Evolutionary conservation across 64 coral and sea anemone genomes (phyloP).

Genomic region (Orbicella faveolata): DNA sequence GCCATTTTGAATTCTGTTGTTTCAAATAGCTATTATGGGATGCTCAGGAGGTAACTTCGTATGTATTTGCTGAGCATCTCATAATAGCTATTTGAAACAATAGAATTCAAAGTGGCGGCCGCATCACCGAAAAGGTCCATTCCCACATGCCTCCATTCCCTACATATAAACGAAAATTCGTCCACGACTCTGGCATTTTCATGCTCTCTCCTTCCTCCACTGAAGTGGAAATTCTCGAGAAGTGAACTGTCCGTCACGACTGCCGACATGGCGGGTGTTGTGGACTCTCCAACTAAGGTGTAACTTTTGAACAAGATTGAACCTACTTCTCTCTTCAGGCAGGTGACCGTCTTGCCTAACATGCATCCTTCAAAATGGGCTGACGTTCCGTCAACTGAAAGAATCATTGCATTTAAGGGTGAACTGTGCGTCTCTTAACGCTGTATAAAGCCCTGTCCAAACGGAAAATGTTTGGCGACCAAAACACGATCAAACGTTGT

Average conservation of each 20-base stretch:
- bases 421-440: neutral
- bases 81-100: too few relatives aligned
- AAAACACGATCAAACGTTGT: too few relatives aligned
- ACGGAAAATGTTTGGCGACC: too few relatives aligned
- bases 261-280: conserved; percentile 55
- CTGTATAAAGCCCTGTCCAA: conserved; percentile 1
- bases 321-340: conserved; percentile 58
- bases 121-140: neutral
- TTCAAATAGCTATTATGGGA: too few relatives aligned
- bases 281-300: conserved; percentile 73
- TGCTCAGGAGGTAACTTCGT: too few relatives aligned
- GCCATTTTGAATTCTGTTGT: too few relatives aligned
- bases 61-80: too few relatives aligned
- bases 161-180: conserved; percentile 52
- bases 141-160: conserved; percentile 45
- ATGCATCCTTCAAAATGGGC: conserved; percentile 62
- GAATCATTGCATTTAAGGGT: conserved; percentile 58
- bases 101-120: too few relatives aligned
- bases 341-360: conserved; percentile 55
- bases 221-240: conserved; percentile 2
- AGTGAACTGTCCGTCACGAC: conserved; percentile 53
- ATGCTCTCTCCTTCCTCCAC: neutral
- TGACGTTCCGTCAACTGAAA: conserved; percentile 64
- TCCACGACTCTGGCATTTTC: neutral
- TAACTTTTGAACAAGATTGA: conserved; percentile 60